These are phyloP conservation scores for Dione juno DNA, from an alignment of 2,888 invertebrate genomes.

Conservation along the genomic window DNA sequence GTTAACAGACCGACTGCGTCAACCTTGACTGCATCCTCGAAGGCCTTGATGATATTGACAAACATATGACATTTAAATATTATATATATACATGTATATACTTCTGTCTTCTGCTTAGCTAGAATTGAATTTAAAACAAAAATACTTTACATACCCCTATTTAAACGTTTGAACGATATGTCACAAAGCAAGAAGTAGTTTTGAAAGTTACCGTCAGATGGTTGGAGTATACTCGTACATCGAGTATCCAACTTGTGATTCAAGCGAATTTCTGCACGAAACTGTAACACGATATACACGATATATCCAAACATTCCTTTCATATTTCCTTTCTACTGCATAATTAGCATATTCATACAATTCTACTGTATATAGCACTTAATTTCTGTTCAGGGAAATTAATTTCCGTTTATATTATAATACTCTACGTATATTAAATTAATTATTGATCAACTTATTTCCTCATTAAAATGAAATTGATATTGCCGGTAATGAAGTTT, in stretches of 20 bases:
- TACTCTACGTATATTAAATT: not conserved
- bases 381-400: constrained; percentile 18
- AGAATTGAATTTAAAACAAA: constrained; percentile 9
- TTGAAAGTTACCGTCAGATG: constrained; percentile 69
- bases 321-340: constrained; percentile 48
- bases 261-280: constrained; percentile 64
- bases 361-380: constrained; percentile 15
- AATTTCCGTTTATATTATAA: not conserved
- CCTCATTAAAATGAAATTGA: not conserved
- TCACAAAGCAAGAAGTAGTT: constrained; percentile 50
- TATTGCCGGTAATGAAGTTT: not conserved
- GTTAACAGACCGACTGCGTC: not conserved
- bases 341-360: constrained; percentile 34
- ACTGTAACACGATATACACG: constrained; percentile 54
- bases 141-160: constrained; percentile 30
- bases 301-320: constrained; percentile 53
- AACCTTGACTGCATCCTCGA: too few species aligned
- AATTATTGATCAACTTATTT: not conserved
- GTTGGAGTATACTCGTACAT: constrained; percentile 60
- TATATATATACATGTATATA: not conserved
- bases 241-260: constrained; percentile 60
- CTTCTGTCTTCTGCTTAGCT: not conserved
- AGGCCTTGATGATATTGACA: too few species aligned
- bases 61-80: not conserved
- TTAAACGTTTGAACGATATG: constrained; percentile 35